Evolutionary conservation across 2,888 invertebrate species (phyloP).

Genomic region (Ormyrus thymus): DNA sequence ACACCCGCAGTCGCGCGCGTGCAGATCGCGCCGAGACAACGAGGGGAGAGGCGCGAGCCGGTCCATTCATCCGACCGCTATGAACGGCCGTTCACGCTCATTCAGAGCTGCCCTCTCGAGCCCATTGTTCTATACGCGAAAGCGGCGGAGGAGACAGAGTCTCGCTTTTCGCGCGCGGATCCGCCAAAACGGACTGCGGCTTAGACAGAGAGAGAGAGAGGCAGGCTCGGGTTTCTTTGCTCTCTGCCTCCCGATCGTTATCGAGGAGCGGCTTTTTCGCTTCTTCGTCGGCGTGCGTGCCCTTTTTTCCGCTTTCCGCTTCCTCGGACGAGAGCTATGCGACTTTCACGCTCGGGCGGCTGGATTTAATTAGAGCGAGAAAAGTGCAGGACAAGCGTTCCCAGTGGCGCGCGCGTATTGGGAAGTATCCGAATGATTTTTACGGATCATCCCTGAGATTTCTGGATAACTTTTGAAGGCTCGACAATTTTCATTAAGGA

Average conservation of each 20-base stretch:
- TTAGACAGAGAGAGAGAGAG: constrained; percentile 25
- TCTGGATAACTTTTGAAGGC: too few species aligned
- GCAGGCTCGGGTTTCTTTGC: not conserved
- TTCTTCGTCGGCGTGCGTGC: constrained; percentile 46
- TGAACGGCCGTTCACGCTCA: constrained; percentile 61
- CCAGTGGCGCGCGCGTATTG: not conserved
- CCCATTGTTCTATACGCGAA: constrained; percentile 47
- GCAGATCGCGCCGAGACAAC: constrained; percentile 9
- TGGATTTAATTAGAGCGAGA: constrained; percentile 45
- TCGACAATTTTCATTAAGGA: too few species aligned
- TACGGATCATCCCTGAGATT: too few species aligned
- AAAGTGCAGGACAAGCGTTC: constrained; percentile 3
- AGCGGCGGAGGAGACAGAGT: not conserved
- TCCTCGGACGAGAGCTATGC: constrained; percentile 40
- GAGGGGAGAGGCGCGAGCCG: constrained; percentile 34
- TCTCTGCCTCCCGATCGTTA: constrained; percentile 15
- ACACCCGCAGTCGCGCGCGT: constrained; percentile 13
- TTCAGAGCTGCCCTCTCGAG: constrained; percentile 56
- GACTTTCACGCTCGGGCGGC: constrained; percentile 45
- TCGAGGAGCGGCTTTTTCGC: constrained; percentile 48
- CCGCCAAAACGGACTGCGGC: constrained; percentile 24
- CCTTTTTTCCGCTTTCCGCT: constrained; percentile 8
- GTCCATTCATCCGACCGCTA: constrained; percentile 61
- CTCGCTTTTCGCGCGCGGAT: not conserved
- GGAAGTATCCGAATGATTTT: too few species aligned